Conservation (phyloP, 2,113 vertebrate genomes). For the Corapipo altera region DNA sequence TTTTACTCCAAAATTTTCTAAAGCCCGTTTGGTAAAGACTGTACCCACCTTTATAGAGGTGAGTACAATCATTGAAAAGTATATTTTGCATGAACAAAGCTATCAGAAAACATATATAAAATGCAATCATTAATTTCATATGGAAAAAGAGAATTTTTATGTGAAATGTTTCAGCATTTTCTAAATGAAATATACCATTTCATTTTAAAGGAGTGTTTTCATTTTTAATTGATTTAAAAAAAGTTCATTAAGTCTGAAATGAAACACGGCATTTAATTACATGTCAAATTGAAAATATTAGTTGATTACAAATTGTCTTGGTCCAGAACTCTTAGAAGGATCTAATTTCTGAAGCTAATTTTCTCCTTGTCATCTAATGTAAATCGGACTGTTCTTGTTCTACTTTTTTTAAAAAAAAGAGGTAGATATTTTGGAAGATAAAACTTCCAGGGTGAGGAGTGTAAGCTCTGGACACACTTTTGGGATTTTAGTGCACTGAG, state of each 20-base stretch:
- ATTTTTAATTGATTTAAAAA: not conserved
- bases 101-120: not conserved
- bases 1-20: no score
- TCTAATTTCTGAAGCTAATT: not conserved
- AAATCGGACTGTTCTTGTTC: not conserved
- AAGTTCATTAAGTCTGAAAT: conserved; percentile 2
- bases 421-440: not conserved
- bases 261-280: conserved; percentile 28
- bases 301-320: not conserved
- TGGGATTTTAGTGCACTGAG: not conserved
- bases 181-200: not conserved
- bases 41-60: not conserved
- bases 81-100: not conserved
- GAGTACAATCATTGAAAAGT: not conserved
- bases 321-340: not conserved
- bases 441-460: not conserved
- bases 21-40: no score
- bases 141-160: not conserved
- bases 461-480: not conserved
- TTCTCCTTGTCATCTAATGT: not conserved
- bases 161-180: not conserved
- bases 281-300: not conserved
- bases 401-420: not conserved
- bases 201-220: not conserved
- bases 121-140: not conserved